Evolutionary conservation across 2,888 invertebrate species (phyloP), one percentile per base, ranked within the genome.

Genomic region (Leptura quadrifasciata): DNA sequence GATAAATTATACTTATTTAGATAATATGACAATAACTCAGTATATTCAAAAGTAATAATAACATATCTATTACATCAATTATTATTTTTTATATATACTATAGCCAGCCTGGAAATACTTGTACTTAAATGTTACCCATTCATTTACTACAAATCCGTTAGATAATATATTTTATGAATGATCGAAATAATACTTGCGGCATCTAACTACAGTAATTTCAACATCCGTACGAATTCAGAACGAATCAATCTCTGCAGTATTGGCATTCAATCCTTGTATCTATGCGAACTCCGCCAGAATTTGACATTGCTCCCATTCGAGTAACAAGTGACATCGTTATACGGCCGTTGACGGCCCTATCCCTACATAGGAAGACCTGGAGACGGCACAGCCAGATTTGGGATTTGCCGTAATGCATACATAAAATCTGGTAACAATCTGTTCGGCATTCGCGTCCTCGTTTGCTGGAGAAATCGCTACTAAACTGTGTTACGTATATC

Each of bases 261-360:
- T n/a, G 47, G 47, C n/a, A n/a, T n/a, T 5, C 4, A 47, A 5
- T 47, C 47, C 47, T 47, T 47, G 47, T 47, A n/a, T 47, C n/a
- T n/a, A 47, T n/a, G 47, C 47, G 47, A 39, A n/a, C n/a, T 15
- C 47, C 17, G 21, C n/a, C 12, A 39, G 20, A 21, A 39, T 39
- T 5, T 39, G 63, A 39, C 18, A 39, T 63, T 39, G 18, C 63
- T 63, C 63, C 47, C n/a, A 15, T 27, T 35, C 20, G 54, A 24
- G 65, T 65, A 65, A 65, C 65, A 65, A 65, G 65, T 65, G 54
- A 65, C 65, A 52, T 63, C 35, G 63, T 65, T 65, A 65, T 52
- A 31, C 63, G 31, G 20, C 64, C 21, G 65, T 54, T 54, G 65
- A 65, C 65, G 20, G 20, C n/a, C 24, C 24, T 24, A 63, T 63